Evolutionary conservation across 2,797 vertebrate species (phyloP).

Genomic region (Basileuterus tristriatus): DNA sequence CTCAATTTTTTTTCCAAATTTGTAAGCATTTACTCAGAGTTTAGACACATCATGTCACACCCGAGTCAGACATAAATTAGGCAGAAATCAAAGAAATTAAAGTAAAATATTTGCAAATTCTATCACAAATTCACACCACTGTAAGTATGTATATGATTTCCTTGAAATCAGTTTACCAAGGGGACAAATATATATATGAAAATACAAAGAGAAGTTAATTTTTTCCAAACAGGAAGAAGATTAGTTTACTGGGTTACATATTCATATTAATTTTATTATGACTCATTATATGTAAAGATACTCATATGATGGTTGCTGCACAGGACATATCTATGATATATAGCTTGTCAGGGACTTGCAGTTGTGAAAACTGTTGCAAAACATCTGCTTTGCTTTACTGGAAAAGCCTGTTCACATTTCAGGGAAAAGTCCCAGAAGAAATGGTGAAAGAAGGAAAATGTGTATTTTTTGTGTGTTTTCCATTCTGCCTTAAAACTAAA

Average conservation of each 20-base stretch:
- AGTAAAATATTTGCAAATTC: neutral
- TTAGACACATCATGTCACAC: neutral
- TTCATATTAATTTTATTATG: neutral
- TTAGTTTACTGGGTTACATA: neutral
- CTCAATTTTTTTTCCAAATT: neutral
- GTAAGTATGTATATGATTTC: neutral
- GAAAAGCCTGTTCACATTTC: neutral
- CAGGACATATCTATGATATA: neutral
- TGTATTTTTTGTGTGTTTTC: neutral
- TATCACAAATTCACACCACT: neutral
- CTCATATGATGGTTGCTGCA: neutral
- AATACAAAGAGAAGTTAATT: neutral
- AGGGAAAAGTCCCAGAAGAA: neutral
- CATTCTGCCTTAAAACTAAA: neutral
- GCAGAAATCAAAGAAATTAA: neutral
- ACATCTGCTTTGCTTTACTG: constrained; percentile 14
- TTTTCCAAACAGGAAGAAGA: neutral
- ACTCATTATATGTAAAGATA: neutral
- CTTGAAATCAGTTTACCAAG: neutral
- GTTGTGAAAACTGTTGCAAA: neutral
- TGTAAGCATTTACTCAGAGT: neutral
- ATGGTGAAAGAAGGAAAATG: neutral
- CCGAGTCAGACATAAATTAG: neutral
- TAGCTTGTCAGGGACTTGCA: neutral
- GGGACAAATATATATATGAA: neutral